These are phyloP conservation scores for Rhabdomys pumilio DNA, from an alignment of 2,797 vertebrate genomes.

Conservation along the genomic window DNA sequence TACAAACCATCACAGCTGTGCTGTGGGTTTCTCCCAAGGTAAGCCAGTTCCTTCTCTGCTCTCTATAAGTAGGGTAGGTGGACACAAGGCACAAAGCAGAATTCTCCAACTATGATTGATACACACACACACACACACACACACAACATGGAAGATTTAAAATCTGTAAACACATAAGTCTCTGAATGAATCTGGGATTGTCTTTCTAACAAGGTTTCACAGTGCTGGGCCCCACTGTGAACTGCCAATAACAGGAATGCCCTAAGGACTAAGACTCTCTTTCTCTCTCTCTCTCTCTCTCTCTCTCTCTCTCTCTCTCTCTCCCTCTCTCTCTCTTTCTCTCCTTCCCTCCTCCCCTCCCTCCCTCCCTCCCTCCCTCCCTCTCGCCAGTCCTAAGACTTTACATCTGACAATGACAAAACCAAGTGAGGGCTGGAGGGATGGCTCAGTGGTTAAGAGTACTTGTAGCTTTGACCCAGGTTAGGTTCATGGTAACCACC, in stretches of 20 bases:
- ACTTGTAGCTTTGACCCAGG: neutral
- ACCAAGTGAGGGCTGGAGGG: neutral
- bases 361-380: too few relatives aligned
- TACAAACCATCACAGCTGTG: neutral
- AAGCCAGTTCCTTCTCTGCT: neutral
- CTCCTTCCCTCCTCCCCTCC: too few relatives aligned
- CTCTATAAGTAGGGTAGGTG: neutral
- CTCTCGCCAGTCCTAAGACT: neutral
- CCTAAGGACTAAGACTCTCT: neutral
- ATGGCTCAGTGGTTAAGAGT: neutral
- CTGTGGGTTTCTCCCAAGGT: neutral
- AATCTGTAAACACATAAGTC: neutral
- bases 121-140: too few relatives aligned
- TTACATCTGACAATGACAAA: neutral
- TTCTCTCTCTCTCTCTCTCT: neutral
- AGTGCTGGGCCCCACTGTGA: neutral
- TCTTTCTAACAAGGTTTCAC: slow-evolving; percentile 34
- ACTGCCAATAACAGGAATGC: neutral
- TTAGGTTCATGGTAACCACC: neutral
- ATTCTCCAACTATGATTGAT: neutral
- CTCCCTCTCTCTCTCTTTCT: too few relatives aligned
- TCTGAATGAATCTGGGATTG: neutral
- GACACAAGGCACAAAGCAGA: neutral
- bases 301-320: too few relatives aligned
- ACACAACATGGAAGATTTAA: neutral